Evolutionary conservation across 2,888 invertebrate species (phyloP).

Genomic region (Merodon equestris): DNA sequence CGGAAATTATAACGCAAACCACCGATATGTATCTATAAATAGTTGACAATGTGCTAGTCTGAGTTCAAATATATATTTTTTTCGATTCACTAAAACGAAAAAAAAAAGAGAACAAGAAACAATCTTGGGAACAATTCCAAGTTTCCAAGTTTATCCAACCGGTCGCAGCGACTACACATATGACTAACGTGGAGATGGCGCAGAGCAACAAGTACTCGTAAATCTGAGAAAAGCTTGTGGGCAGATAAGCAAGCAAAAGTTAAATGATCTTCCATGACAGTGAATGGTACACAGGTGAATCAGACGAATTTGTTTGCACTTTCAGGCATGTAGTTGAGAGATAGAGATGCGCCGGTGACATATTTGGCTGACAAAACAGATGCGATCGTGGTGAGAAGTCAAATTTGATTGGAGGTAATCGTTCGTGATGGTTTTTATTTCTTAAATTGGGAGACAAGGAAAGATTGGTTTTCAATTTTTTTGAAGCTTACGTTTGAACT

Average conservation of each 20-base stretch:
- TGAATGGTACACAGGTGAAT: conserved; percentile 56
- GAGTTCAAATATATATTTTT: conserved; percentile 15
- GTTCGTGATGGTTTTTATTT: too few relatives aligned
- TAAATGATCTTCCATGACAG: conserved; percentile 44
- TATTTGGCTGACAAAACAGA: conserved; percentile 24
- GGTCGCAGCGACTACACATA: neutral
- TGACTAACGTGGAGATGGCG: conserved; percentile 47
- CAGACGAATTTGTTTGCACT: conserved; percentile 20
- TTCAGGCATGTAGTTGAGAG: conserved; percentile 24
- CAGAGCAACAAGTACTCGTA: too few relatives aligned
- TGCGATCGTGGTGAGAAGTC: conserved; percentile 7
- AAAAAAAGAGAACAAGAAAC: conserved; percentile 21
- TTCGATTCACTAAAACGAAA: conserved; percentile 29
- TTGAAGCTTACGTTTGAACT: too few relatives aligned
- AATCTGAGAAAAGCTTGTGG: conserved; percentile 30
- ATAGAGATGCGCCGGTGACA: conserved; percentile 1
- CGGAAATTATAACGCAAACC: conserved; percentile 10
- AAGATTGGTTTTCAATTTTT: too few relatives aligned
- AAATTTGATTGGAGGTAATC: too few relatives aligned
- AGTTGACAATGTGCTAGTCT: conserved; percentile 23
- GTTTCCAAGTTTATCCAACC: conserved; percentile 58
- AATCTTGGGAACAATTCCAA: conserved; percentile 51
- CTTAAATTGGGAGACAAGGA: too few relatives aligned
- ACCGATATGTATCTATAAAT: conserved; percentile 33
- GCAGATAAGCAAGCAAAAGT: conserved; percentile 6